A percentile compares a stretch with the other conserved stretches of the same genome.
Evolutionary conservation across 1,140 invertebrate genomes (phyloP).

Genomic region (Temnothorax nylanderi): DNA sequence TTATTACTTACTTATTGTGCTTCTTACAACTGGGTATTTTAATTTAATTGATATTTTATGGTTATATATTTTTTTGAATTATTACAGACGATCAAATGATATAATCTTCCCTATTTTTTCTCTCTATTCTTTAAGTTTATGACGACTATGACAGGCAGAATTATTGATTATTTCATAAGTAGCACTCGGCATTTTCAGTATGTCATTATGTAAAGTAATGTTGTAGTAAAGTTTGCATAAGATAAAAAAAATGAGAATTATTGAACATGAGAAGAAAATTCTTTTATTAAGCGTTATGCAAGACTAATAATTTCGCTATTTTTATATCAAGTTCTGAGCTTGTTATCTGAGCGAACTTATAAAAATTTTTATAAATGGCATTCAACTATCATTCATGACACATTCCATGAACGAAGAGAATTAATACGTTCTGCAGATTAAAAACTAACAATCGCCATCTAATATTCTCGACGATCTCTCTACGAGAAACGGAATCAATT

Average conservation of each 20-base stretch:
- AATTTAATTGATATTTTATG: not conserved
- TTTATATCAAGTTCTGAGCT: not conserved
- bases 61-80: not conserved
- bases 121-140: not conserved
- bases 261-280: not conserved
- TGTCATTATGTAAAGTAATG: no score
- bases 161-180: not conserved
- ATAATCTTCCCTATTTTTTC: not conserved
- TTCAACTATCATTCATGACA: constrained; percentile 1
- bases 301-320: not conserved
- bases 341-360: not conserved
- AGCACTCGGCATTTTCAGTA: not conserved
- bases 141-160: not conserved
- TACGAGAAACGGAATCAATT: not conserved
- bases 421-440: not conserved
- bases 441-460: constrained; percentile 12
- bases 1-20: not conserved
- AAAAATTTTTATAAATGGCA: not conserved
- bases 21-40: not conserved
- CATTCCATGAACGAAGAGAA: not conserved
- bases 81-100: not conserved
- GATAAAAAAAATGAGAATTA: not conserved
- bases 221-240: not conserved
- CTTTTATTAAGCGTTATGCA: not conserved
- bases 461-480: not conserved